These are phyloP conservation scores for Drosophila picticornis DNA, from an alignment of 2,888 invertebrate species.

Conservation along the genomic window DNA sequence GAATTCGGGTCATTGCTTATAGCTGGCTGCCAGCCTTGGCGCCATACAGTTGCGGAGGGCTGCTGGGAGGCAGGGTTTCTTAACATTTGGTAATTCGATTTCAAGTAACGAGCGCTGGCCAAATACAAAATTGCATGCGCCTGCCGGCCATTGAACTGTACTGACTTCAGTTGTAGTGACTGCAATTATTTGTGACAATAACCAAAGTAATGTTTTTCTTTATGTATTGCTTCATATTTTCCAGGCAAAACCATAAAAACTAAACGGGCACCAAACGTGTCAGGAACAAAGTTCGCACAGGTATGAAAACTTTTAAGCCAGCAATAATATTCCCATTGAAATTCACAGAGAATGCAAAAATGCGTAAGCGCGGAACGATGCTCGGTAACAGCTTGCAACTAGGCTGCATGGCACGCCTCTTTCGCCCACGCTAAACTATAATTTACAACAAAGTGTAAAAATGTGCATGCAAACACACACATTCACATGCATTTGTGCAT, in stretches of 20 bases:
- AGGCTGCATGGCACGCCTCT: conserved; percentile 29
- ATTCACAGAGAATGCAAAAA: conserved; percentile 70
- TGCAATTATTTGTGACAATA: conserved; percentile 42
- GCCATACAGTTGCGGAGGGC: conserved; percentile 28
- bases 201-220: conserved; percentile 47
- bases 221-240: conserved; percentile 44
- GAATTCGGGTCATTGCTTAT: conserved; percentile 75
- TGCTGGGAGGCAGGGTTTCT: conserved; percentile 23
- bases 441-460: conserved; percentile 55
- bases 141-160: conserved; percentile 64
- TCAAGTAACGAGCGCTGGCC: conserved; percentile 31
- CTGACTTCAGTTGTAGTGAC: conserved; percentile 21
- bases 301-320: conserved; percentile 37
- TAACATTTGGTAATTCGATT: conserved; percentile 75
- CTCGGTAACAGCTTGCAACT: conserved; percentile 51
- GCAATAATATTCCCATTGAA: conserved; percentile 29
- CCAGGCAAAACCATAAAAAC: conserved; percentile 42
- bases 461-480: conserved; percentile 10
- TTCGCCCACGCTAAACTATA: conserved; percentile 44
- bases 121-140: conserved; percentile 53
- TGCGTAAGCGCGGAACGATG: conserved; percentile 62
- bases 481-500: background rate
- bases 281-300: conserved; percentile 56
- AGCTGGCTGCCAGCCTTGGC: conserved; percentile 35
- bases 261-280: conserved; percentile 47